These are phyloP conservation scores for Sorex maritimensis DNA, from an alignment of 2,797 vertebrate genomes.

Conservation along the genomic window DNA sequence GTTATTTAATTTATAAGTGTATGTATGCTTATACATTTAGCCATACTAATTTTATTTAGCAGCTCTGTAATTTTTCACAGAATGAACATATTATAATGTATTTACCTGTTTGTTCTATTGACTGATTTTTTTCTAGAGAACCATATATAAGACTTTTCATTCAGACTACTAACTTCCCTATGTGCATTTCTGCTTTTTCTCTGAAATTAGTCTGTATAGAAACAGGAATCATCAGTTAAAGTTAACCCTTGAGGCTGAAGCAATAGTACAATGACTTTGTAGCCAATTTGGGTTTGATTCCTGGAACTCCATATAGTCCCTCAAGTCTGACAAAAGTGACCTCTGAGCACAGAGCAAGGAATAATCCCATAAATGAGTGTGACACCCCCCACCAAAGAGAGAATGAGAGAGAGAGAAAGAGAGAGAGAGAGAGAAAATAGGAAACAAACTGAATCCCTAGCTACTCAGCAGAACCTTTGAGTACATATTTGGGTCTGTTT, in stretches of 20 bases:
- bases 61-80: background rate
- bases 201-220: background rate
- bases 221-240: background rate
- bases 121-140: slow-evolving; percentile 34
- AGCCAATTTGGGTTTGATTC: too few species aligned
- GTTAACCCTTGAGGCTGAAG: background rate
- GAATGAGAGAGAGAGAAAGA: background rate
- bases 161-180: background rate
- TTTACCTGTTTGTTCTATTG: slow-evolving; percentile 1
- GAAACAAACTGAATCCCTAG: too few species aligned
- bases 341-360: too few species aligned
- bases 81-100: background rate
- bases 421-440: too few species aligned
- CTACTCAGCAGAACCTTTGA: background rate
- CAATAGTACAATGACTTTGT: too few species aligned
- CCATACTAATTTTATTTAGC: background rate
- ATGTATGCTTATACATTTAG: too few species aligned
- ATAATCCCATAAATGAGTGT: too few species aligned
- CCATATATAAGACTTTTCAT: background rate
- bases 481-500: too few species aligned
- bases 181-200: background rate
- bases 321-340: too few species aligned
- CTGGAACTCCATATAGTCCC: too few species aligned
- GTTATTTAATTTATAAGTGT: background rate
- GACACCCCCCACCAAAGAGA: too few species aligned